Percentiles rank a stretch among this genome's conserved stretches.
phyloP scores from a whole-genome alignment of 2,888 invertebrate species.

The Dione juno region DNA sequence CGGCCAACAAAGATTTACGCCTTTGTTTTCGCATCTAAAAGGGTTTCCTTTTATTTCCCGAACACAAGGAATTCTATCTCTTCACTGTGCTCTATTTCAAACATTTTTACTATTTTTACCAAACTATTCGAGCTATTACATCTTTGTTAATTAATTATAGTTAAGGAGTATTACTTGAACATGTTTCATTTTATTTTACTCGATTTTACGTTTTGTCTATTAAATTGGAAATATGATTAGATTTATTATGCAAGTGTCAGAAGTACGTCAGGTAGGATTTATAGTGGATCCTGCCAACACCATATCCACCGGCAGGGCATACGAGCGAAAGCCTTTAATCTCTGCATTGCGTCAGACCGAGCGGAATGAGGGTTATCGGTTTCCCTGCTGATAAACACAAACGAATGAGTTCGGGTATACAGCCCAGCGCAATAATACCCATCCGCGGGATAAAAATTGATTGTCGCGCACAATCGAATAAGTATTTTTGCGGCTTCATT shows the following conservation, averaged over 20 bases:
- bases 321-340: conserved; percentile 79
- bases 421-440: conserved; percentile 68
- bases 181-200: not conserved
- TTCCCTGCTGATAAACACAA: conserved; percentile 79
- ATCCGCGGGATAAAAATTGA: conserved; percentile 73
- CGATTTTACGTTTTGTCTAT: not conserved
- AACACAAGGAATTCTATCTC: conserved; percentile 44
- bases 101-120: conserved; percentile 23
- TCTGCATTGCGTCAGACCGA: conserved; percentile 79
- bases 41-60: conserved; percentile 53
- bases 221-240: conserved; percentile 50
- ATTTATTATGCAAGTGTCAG: conserved; percentile 61
- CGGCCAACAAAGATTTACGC: conserved; percentile 74
- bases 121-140: conserved; percentile 13
- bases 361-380: conserved; percentile 81
- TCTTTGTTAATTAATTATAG: conserved; percentile 25
- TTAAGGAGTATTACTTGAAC: not conserved
- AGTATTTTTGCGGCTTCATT: conserved; percentile 61
- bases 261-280: conserved; percentile 65
- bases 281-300: conserved; percentile 70
- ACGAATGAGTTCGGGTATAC: conserved; percentile 69
- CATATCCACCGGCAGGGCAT: conserved; percentile 65
- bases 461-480: conserved; percentile 61
- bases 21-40: conserved; percentile 68
- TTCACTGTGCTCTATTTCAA: conserved; percentile 20